Percentiles rank a stretch among this genome's conserved stretches.
Conservation (phyloP, 2,888 invertebrate species). For the Phengaris arion region DNA sequence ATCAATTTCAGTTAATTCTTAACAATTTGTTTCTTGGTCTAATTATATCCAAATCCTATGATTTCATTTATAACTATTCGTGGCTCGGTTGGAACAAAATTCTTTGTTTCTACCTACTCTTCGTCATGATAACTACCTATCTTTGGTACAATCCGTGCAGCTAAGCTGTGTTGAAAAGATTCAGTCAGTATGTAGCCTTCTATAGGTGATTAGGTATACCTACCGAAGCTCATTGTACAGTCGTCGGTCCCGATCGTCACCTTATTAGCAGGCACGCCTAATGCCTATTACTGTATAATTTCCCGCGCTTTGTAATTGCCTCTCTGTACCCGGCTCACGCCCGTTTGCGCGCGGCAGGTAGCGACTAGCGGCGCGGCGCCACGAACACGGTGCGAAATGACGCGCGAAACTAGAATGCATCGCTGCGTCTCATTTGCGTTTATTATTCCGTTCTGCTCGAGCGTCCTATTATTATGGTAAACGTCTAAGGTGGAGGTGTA, state of each 20-base stretch:
- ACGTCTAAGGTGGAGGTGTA: conserved; percentile 39
- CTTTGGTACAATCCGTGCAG: no score
- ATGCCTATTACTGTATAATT: conserved; percentile 30
- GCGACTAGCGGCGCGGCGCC: conserved; percentile 37
- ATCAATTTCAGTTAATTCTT: neutral
- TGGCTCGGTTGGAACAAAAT: no score
- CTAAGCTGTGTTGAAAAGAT: no score
- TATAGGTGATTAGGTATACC: neutral
- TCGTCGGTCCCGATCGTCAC: conserved; percentile 22
- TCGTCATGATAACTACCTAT: no score
- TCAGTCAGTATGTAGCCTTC: no score
- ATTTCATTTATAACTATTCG: no score
- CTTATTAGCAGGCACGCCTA: conserved; percentile 29
- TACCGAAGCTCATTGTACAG: neutral
- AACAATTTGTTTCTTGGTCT: neutral
- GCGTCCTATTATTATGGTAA: conserved; percentile 47
- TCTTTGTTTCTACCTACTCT: no score
- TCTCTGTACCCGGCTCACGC: conserved; percentile 34
- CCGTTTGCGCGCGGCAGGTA: conserved; percentile 18
- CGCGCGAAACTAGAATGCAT: conserved; percentile 42
- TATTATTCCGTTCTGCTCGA: conserved; percentile 45
- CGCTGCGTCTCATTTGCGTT: conserved; percentile 50
- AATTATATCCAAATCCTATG: no score
- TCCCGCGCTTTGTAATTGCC: conserved; percentile 30
- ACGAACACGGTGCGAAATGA: conserved; percentile 42